Evolutionary conservation across 2,113 vertebrate genomes (phyloP).

Genomic region (Elgaria multicarinata): DNA sequence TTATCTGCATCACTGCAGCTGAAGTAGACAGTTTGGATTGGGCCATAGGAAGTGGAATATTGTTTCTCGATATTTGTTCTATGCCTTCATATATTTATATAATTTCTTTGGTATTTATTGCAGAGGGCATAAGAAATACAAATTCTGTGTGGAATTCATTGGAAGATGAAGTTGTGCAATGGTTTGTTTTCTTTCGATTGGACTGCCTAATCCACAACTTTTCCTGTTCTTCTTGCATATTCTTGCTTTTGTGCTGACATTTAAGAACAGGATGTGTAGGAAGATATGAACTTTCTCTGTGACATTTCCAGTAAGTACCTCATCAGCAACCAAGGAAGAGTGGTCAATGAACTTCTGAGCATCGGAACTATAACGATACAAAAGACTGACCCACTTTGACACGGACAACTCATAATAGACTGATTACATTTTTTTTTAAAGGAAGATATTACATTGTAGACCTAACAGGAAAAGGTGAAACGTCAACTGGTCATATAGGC

Average conservation of each 20-base stretch:
- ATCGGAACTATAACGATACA: constrained; percentile 45
- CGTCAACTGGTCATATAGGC: constrained; percentile 14
- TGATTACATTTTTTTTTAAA: constrained; percentile 27
- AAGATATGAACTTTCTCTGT: constrained; percentile 38
- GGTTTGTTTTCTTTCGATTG: background rate
- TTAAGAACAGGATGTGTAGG: constrained; percentile 58
- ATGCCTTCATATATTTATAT: background rate
- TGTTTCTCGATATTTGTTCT: background rate
- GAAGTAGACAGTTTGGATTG: background rate
- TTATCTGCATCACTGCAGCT: background rate
- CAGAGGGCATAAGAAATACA: constrained; percentile 5
- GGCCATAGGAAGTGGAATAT: background rate
- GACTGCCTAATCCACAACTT: background rate
- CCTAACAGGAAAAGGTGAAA: constrained; percentile 8
- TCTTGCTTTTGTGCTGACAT: constrained; percentile 44
- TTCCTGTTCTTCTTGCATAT: background rate
- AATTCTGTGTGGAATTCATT: background rate
- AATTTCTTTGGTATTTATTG: background rate
- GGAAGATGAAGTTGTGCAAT: background rate
- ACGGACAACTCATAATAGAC: background rate
- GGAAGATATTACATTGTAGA: constrained; percentile 33
- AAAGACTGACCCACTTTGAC: constrained; percentile 38
- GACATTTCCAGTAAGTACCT: constrained; percentile 72
- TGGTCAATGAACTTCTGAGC: constrained; percentile 66
- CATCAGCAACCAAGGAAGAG: constrained; percentile 41